Percentiles rank a stretch among this genome's conserved stretches.
phyloP scores from a whole-genome alignment of 2,113 vertebrate genomes.

The Tursiops truncatus region DNA sequence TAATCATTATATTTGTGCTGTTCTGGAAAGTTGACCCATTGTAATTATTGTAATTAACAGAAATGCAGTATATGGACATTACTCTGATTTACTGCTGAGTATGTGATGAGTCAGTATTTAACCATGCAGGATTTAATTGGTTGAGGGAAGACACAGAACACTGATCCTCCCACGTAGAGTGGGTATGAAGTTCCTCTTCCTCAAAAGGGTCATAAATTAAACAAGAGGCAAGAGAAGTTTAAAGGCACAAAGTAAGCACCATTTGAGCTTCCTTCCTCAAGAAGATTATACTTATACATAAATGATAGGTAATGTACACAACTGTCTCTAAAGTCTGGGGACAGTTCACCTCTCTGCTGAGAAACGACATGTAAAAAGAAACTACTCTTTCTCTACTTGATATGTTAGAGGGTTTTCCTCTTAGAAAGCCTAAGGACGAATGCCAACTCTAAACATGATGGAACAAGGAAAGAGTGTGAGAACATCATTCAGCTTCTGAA shows the following conservation, averaged over 20 bases:
- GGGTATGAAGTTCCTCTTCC: not conserved
- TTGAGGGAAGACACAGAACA: not conserved
- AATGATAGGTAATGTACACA: not conserved
- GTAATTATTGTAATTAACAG: not conserved
- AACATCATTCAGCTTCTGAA: not conserved
- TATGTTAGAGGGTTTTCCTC: not conserved
- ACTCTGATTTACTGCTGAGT: not conserved
- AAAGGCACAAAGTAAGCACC: not conserved
- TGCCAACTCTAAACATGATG: not conserved
- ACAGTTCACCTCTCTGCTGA: not conserved
- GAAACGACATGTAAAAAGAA: not conserved
- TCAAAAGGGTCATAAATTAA: not conserved
- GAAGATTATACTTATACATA: not conserved
- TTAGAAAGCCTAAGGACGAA: not conserved
- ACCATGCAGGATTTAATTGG: not conserved
- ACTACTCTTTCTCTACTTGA: not conserved
- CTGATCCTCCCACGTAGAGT: not conserved
- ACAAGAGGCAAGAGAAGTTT: not conserved
- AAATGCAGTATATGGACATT: not conserved
- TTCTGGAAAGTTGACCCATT: not conserved
- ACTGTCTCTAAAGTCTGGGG: not conserved
- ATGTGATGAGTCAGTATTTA: not conserved
- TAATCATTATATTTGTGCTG: not conserved
- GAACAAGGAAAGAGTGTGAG: not conserved
- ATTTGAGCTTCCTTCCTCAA: not conserved